Conservation (phyloP, 1,140 invertebrate genomes). For the Hypothenemus hampei region DNA sequence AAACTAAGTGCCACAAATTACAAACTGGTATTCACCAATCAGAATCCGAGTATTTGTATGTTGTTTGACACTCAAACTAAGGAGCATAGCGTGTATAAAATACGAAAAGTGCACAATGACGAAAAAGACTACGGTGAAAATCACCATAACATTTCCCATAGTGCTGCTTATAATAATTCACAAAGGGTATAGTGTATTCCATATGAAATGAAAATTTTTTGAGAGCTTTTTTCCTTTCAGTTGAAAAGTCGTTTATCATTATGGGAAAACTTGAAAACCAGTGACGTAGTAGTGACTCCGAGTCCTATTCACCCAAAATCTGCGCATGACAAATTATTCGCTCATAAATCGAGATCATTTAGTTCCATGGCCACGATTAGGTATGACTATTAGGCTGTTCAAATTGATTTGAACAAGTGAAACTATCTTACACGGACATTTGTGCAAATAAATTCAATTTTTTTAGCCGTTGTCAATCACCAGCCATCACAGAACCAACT, state of each 20-base stretch:
- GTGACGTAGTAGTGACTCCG: conserved; percentile 19
- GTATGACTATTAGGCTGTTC: too few species aligned
- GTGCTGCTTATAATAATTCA: conserved; percentile 27
- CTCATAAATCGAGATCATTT: conserved; percentile 50
- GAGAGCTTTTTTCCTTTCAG: conserved; percentile 18
- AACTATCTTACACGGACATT: too few species aligned
- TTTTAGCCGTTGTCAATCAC: conserved; percentile 41
- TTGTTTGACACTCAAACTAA: conserved; percentile 71
- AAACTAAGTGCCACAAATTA: conserved; percentile 50
- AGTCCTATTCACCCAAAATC: conserved; percentile 33
- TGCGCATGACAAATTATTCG: neutral
- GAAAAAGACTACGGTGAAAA: conserved; percentile 51
- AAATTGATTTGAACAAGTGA: conserved; percentile 4
- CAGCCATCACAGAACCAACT: conserved; percentile 29
- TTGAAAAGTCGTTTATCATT: conserved; percentile 36
- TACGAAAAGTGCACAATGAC: conserved; percentile 69
- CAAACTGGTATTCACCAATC: conserved; percentile 51
- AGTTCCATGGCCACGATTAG: conserved; percentile 58
- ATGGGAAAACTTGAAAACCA: conserved; percentile 34
- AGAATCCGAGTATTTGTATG: conserved; percentile 55
- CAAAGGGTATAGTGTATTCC: conserved; percentile 32
- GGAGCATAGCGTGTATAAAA: conserved; percentile 76
- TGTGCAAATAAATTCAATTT: neutral
- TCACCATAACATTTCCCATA: conserved; percentile 24
- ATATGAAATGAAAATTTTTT: conserved; percentile 2